Base-by-base conservation (phyloP, 1,140 invertebrate species). In the Neodiprion pinetum region DNA sequence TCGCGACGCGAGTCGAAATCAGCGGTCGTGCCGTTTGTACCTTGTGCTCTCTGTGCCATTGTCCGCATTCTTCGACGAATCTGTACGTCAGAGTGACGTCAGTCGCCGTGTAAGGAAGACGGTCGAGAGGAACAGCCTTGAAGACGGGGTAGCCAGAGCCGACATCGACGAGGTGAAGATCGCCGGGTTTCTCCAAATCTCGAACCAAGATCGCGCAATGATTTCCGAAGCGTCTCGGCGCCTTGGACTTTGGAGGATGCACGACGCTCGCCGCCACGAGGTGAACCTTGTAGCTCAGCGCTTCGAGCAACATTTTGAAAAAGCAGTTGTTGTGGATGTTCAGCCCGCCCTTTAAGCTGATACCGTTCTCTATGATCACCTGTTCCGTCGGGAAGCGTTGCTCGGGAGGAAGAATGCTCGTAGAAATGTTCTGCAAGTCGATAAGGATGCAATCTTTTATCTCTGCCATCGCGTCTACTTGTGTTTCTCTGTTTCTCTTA, bases 41-140 rank as follows among this genome's bases (percentile, higher is more conserved):
- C 67, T 69, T 69, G 67, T 69, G 67, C 23, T 69, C 67, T 4
- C 67, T 69, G 67, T 69, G 67, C 67, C 67, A 69, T 47, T 23
- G 67, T 69, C 67, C 67, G 21, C 21, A 11, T 69, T 69, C 67
- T 8, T 69, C 67, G 7, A 69, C 12, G 40, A 69, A 69, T 21
- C 67, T 21, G 67, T 69, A 69, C 0, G 67, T 69, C 67, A 69
- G 11, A 21, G 67, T 69, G 67, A 69, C 67, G 67, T 69, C 67
- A 23, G 67, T 69, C 40, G 67, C 67, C 40, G 11, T 21, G n/a
- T 17, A 69, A 7, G 67, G 67, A 11, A 69, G 40, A 0, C 7
- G 11, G 40, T 69, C 21, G 67, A 69, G 67, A 8, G 67, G 67
- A 11, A 69, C 67, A 23, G 67, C 11, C 40, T 69, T 69, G 40